A percentile compares a stretch with the other conserved stretches of the same genome.
Conservation (phyloP, 2,113 vertebrate species). For the Ciconia stormi region DNA sequence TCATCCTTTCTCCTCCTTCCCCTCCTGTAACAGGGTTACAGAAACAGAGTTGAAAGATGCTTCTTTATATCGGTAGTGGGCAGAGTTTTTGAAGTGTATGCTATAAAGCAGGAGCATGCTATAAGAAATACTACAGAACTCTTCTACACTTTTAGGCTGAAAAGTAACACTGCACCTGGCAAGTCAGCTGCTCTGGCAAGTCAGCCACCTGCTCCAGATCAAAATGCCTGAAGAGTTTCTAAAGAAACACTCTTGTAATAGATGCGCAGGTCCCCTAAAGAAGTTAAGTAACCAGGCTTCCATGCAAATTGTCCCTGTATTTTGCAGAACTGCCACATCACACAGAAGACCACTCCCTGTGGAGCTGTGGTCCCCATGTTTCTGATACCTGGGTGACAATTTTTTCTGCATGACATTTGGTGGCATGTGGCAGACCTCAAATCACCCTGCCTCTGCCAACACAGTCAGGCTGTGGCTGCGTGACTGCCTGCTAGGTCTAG, state of each 20-base stretch:
- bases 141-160: background rate
- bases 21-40: constrained; percentile 78
- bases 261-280: background rate
- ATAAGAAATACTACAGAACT: background rate
- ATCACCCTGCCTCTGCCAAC: background rate
- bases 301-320: background rate
- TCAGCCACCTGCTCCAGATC: background rate
- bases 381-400: background rate
- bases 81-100: background rate
- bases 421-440: background rate
- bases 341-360: background rate
- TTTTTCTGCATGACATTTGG: background rate
- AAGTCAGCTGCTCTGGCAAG: background rate
- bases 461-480: background rate
- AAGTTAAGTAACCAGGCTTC: background rate
- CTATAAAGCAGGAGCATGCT: background rate
- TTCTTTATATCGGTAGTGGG: background rate
- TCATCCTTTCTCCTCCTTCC: constrained; percentile 95
- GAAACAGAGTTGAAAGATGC: background rate
- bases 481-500: background rate
- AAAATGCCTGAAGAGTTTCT: background rate
- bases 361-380: background rate
- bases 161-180: background rate
- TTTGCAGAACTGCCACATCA: background rate
- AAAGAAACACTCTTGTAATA: background rate